A percentile compares a stretch with the other conserved stretches of the same genome.
These are phyloP conservation scores for Apodemia mormo DNA, from an alignment of 2,888 invertebrate genomes.

Conservation along the genomic window DNA sequence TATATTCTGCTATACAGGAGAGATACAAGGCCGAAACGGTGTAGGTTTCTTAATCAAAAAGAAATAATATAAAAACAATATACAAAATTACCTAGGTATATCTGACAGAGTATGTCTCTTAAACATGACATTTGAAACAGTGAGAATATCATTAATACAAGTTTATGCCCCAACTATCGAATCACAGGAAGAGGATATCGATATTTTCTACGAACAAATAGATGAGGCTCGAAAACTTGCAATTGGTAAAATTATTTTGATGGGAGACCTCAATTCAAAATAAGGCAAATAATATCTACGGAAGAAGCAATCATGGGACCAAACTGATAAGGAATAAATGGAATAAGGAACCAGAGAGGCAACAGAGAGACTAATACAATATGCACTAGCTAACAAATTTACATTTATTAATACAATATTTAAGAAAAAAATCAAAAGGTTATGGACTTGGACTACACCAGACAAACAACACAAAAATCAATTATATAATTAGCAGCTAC, in stretches of 20 bases:
- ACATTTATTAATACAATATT: slow-evolving; percentile 10
- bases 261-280: slow-evolving; percentile 18
- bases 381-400: background rate
- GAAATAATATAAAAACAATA: background rate
- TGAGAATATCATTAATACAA: background rate
- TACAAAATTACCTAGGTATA: background rate
- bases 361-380: background rate
- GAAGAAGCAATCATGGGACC: background rate
- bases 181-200: background rate
- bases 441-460: background rate
- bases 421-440: background rate
- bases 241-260: background rate
- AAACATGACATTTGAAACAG: background rate
- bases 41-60: background rate
- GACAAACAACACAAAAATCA: background rate
- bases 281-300: background rate
- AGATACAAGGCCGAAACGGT: background rate
- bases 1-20: background rate
- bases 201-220: background rate
- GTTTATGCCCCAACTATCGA: slow-evolving; percentile 4
- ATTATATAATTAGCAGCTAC: slow-evolving; percentile 6
- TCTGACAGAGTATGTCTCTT: slow-evolving; percentile 2
- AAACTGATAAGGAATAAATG: background rate
- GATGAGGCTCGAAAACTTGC: background rate
- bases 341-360: background rate